Conservation (phyloP, 2,888 invertebrate genomes). For the Dendrolimus pini region DNA sequence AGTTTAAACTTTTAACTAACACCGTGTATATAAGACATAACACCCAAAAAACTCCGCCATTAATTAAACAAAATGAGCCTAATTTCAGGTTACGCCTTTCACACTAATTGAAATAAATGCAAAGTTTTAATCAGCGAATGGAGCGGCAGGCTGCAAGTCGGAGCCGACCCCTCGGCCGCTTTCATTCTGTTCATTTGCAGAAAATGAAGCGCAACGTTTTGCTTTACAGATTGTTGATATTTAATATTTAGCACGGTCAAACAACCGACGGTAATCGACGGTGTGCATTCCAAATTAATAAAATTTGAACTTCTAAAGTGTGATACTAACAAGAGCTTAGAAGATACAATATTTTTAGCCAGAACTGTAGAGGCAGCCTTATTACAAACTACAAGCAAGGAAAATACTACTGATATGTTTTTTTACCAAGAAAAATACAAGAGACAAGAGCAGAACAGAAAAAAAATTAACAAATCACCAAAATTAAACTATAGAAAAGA, state of each 20-base stretch:
- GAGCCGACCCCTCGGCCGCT: slow-evolving; percentile 12
- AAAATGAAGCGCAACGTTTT: neutral
- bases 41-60: slow-evolving; percentile 26
- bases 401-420: no score
- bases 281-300: no score
- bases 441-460: no score
- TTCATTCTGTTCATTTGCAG: slow-evolving; percentile 3
- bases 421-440: no score
- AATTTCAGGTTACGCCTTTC: slow-evolving; percentile 57
- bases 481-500: no score
- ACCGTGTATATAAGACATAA: slow-evolving; percentile 1
- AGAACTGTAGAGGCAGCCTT: no score
- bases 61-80: slow-evolving; percentile 57
- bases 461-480: no score
- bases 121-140: slow-evolving; percentile 51
- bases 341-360: no score
- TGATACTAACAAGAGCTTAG: no score
- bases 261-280: no score
- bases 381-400: no score
- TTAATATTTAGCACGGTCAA: neutral
- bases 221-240: neutral
- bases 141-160: slow-evolving; percentile 2
- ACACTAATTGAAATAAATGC: slow-evolving; percentile 63
- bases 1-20: slow-evolving; percentile 13
- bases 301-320: no score